Base-by-base conservation (phyloP, 2,113 vertebrate species). In the Glaucomys volans region DNA sequence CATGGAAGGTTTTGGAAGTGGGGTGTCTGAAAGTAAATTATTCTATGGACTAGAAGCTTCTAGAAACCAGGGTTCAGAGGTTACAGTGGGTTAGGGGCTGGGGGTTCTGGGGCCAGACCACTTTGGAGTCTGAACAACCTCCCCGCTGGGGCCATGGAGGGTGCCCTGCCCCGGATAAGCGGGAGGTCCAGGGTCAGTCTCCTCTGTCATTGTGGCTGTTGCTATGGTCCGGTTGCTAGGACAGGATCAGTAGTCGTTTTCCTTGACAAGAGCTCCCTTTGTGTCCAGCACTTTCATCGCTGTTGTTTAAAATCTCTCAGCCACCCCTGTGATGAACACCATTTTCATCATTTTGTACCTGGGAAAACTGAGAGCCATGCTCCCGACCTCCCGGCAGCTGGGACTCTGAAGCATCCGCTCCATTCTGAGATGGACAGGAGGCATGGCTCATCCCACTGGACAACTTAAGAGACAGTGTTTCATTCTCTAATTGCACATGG, bases 181-280 rank as follows among this genome's bases (percentile, higher is more conserved):
- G 28, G 8, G 22, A 8, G 6, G 26, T 54, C 37, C 2, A n/a
- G 16, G 54, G 77, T 37, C 14, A 5, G 5, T 35, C 7, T n/a
- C 52, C 84, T 37, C 28, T 37, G 2, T 20, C 57, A 35, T 9
- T 1, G 1, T 50, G 22, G 20, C 52, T 54, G 28, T 72, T 67
- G 26, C 67, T n/a, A 5, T 17, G 59, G 3, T 30, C 54, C 6
- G 13, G 11, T 9, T 18, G 26, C 81, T 35, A 17, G 4, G 13
- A 17, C 12, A 8, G 0, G n/a, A 6, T 13, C 6, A 1, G 10
- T 13, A n/a, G 64, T 6, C 5, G 12, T 54, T 80, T 72, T n/a
- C 42, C 52, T 22, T 35, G 12, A 72, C 9, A n/a, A n/a, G 40
- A 16, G 4, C 13, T 40, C 5, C 32, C 14, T 22, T 20, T 40